Evolutionary conservation across 23 tunicate genomes (phyloP).

Genomic region (Pegea sp.): DNA sequence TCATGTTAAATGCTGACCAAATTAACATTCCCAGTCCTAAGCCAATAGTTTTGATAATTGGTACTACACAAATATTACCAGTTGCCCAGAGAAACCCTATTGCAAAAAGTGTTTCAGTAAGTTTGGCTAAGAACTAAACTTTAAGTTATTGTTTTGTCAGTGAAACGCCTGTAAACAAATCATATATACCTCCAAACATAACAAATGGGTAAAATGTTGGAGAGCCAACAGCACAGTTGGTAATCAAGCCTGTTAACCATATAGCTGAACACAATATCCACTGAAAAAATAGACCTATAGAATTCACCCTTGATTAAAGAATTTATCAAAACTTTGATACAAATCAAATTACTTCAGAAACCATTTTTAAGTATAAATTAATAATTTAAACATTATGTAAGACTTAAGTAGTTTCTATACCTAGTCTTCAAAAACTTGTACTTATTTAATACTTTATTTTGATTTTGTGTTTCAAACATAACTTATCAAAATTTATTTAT

Average conservation of each 20-base stretch:
- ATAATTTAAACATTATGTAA: too few species aligned
- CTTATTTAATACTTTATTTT: too few species aligned
- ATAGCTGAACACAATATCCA: constrained; percentile 72
- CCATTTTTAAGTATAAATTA: too few species aligned
- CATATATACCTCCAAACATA: constrained; percentile 68
- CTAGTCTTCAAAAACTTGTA: too few species aligned
- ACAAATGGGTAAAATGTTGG: constrained; percentile 62
- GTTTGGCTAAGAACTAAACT: background rate
- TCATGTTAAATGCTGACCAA: constrained; percentile 81
- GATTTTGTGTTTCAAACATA: too few species aligned
- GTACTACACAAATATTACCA: constrained; percentile 86
- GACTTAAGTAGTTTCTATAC: too few species aligned
- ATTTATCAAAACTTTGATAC: too few species aligned
- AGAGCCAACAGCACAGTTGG: constrained; percentile 23
- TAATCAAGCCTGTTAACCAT: constrained; percentile 62
- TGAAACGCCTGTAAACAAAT: background rate
- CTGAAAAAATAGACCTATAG: constrained; percentile 75
- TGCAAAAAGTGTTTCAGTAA: background rate
- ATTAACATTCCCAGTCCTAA: constrained; percentile 76
- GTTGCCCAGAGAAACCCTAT: constrained; percentile 92
- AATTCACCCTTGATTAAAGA: too few species aligned
- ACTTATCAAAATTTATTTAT: too few species aligned
- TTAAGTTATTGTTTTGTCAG: background rate
- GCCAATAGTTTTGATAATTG: constrained; percentile 87
- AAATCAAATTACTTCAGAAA: too few species aligned